phyloP scores from a whole-genome alignment of 2,113 vertebrate genomes.

The Meriones unguiculatus region DNA sequence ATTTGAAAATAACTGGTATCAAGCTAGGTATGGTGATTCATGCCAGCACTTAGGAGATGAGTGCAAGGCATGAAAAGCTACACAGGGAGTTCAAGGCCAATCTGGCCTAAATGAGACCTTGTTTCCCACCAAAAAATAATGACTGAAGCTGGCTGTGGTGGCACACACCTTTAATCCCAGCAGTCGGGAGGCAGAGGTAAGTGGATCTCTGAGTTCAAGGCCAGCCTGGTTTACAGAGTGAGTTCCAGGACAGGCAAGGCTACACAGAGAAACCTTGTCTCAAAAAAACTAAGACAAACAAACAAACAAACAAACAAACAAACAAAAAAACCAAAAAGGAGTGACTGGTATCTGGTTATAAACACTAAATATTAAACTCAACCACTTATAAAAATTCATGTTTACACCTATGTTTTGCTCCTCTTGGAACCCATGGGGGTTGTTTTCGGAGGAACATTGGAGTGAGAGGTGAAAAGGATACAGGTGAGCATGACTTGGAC shows the following conservation, averaged over 20 bases:
- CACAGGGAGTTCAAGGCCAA: background rate
- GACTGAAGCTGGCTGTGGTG: background rate
- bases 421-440: background rate
- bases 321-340: background rate
- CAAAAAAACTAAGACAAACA: background rate
- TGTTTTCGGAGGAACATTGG: slow-evolving; percentile 6
- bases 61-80: background rate
- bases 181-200: background rate
- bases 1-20: background rate
- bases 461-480: background rate
- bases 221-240: no score
- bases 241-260: background rate
- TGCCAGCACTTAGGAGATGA: background rate
- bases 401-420: background rate
- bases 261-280: background rate
- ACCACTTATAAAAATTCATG: background rate
- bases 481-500: background rate
- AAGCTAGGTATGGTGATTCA: background rate
- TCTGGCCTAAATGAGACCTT: background rate
- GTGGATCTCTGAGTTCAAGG: background rate
- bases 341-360: background rate
- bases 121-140: rapidly evolving
- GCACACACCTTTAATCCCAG: background rate
- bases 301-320: background rate
- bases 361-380: background rate